These are phyloP conservation scores for Andrena fulva DNA, from an alignment of 2,888 invertebrate genomes.

Conservation along the genomic window DNA sequence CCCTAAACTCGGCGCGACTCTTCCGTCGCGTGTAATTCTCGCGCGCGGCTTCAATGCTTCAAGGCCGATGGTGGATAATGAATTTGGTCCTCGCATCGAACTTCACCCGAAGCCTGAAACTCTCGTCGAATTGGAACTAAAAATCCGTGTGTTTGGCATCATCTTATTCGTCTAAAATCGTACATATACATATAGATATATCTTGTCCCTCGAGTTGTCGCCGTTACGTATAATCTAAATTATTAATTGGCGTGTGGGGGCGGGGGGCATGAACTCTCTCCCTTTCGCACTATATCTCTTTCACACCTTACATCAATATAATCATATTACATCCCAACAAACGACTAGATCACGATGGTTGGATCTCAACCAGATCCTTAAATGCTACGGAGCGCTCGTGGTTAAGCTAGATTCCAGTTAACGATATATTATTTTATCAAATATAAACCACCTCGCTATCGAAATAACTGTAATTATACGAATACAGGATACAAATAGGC, in stretches of 20 bases:
- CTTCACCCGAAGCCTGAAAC: conserved; percentile 3
- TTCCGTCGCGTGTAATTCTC: conserved; percentile 1
- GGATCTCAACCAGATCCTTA: conserved; percentile 80
- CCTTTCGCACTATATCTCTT: conserved; percentile 23
- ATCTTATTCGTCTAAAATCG: conserved; percentile 23
- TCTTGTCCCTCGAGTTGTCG: conserved; percentile 33
- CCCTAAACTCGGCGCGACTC: not conserved
- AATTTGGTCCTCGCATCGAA: conserved; percentile 26
- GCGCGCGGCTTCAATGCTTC: not conserved
- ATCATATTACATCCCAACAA: conserved; percentile 78
- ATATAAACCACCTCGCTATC: conserved; percentile 72
- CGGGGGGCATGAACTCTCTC: conserved; percentile 32
- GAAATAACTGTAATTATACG: conserved; percentile 56
- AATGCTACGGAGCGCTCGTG: conserved; percentile 78
- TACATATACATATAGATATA: conserved; percentile 15
- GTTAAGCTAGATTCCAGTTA: conserved; percentile 69
- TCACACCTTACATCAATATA: conserved; percentile 43
- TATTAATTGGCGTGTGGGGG: conserved; percentile 39
- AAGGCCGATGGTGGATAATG: conserved; percentile 4
- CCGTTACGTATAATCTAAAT: conserved; percentile 33
- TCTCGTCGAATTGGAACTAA: conserved; percentile 35
- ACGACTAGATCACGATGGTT: conserved; percentile 83
- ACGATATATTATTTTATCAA: conserved; percentile 76
- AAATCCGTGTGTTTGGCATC: conserved; percentile 40
- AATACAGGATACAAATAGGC: conserved; percentile 69